phyloP scores from a whole-genome alignment of 2,113 vertebrate species.

The Bubalus kerabau region DNA sequence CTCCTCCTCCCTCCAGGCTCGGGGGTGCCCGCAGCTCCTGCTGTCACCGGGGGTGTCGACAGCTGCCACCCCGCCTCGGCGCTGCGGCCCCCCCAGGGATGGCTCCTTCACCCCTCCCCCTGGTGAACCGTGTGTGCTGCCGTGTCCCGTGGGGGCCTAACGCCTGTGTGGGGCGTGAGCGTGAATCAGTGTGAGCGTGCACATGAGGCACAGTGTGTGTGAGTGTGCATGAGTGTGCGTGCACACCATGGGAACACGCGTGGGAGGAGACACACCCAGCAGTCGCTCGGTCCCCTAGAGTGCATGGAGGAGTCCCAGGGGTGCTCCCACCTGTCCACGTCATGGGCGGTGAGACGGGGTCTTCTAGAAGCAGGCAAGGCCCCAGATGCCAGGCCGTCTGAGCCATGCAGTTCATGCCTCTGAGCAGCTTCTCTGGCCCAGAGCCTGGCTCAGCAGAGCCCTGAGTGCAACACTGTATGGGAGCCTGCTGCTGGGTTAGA shows the following conservation, averaged over 20 bases:
- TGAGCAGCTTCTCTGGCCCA: not conserved
- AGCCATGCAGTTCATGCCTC: not conserved
- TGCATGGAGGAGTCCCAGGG: not conserved
- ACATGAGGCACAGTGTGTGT: not conserved
- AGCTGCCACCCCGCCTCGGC: not conserved
- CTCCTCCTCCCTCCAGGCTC: not conserved
- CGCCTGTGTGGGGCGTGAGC: not conserved
- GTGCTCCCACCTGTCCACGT: fast-evolving
- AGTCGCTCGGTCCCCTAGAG: fast-evolving
- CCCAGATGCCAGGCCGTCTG: not conserved
- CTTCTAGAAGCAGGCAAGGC: not conserved
- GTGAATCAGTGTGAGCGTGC: not conserved
- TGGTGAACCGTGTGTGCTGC: not conserved
- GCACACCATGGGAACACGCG: not conserved
- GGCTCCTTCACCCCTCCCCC: not conserved
- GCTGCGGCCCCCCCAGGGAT: not conserved
- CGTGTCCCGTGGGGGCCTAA: not conserved
- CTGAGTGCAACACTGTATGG: not conserved
- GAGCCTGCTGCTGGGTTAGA: not conserved
- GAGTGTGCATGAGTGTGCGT: not conserved
- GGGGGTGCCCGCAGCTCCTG: not conserved
- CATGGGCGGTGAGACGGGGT: not conserved
- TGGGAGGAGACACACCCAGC: not conserved
- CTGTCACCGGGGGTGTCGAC: fast-evolving
- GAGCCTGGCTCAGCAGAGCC: not conserved